Evolutionary conservation across 2,797 vertebrate genomes (phyloP).

Genomic region (Sparus aurata): DNA sequence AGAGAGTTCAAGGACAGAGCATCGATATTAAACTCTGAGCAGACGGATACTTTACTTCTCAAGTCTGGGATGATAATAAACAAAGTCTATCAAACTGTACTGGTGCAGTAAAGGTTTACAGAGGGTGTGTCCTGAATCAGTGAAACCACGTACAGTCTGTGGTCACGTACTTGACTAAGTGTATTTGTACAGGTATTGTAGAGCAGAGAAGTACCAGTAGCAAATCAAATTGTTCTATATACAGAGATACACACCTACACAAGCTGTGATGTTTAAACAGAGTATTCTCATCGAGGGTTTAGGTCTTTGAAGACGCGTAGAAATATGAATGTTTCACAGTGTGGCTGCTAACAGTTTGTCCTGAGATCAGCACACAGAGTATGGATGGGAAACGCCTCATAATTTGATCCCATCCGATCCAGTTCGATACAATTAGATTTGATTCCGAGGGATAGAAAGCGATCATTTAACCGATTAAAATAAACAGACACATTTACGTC

Average conservation of each 20-base stretch:
- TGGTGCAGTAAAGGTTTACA: slow-evolving; percentile 3
- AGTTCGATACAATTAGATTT: too few species aligned
- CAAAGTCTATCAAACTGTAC: background rate
- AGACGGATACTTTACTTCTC: background rate
- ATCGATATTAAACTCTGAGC: slow-evolving; percentile 8
- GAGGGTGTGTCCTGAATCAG: slow-evolving; percentile 33
- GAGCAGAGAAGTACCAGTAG: slow-evolving; percentile 15
- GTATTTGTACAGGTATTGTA: slow-evolving; percentile 48
- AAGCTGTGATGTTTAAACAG: slow-evolving; percentile 1
- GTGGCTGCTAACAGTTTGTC: background rate
- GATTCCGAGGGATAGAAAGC: too few species aligned
- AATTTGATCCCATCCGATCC: too few species aligned
- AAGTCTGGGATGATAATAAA: background rate
- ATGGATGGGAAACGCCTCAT: too few species aligned
- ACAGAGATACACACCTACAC: slow-evolving; percentile 10
- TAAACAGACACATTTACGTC: too few species aligned
- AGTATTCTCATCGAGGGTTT: background rate
- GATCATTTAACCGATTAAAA: too few species aligned
- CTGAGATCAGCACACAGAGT: background rate
- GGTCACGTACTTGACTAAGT: slow-evolving; percentile 29
- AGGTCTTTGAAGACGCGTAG: background rate
- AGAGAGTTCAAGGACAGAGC: slow-evolving; percentile 47
- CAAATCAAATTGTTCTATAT: slow-evolving; percentile 11
- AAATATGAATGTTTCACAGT: background rate
- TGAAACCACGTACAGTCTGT: slow-evolving; percentile 36